Conservation (phyloP, 1,140 invertebrate species). For the Cotesia typhae region DNA sequence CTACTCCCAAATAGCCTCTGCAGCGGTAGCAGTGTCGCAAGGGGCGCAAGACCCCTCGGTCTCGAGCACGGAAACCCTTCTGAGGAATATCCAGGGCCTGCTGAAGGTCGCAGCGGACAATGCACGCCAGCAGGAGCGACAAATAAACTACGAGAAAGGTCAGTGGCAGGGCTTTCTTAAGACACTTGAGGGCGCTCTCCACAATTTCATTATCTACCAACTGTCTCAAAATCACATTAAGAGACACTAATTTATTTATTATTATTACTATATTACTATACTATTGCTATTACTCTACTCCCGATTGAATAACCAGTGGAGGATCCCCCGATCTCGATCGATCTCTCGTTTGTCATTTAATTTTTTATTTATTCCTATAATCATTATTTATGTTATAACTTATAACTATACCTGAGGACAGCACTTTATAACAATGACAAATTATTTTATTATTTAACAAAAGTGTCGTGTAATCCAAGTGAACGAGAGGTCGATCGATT, state of each 20-base stretch:
- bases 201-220: conserved; percentile 65
- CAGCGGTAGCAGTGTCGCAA: conserved; percentile 60
- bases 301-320: no score
- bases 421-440: conserved; percentile 32
- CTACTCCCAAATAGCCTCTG: conserved; percentile 73
- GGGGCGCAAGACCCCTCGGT: conserved; percentile 68
- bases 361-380: no score
- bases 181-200: conserved; percentile 65
- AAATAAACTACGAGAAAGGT: conserved; percentile 98
- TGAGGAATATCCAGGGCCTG: conserved; percentile 93
- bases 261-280: no score
- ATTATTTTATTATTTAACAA: conserved; percentile 35
- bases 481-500: conserved; percentile 40
- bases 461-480: conserved; percentile 31
- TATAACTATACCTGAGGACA: no score
- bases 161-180: conserved; percentile 66
- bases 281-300: no score
- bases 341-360: background rate
- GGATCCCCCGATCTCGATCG: background rate
- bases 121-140: conserved; percentile 92
- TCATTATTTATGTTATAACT: background rate
- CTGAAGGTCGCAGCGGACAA: conserved; percentile 95
- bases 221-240: conserved; percentile 63
- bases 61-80: conserved; percentile 89
- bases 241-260: conserved; percentile 54